Percentiles rank a stretch among this genome's conserved stretches.
These are phyloP conservation scores for Sterna hirundo DNA, from an alignment of 2,113 vertebrate genomes.

Conservation along the genomic window DNA sequence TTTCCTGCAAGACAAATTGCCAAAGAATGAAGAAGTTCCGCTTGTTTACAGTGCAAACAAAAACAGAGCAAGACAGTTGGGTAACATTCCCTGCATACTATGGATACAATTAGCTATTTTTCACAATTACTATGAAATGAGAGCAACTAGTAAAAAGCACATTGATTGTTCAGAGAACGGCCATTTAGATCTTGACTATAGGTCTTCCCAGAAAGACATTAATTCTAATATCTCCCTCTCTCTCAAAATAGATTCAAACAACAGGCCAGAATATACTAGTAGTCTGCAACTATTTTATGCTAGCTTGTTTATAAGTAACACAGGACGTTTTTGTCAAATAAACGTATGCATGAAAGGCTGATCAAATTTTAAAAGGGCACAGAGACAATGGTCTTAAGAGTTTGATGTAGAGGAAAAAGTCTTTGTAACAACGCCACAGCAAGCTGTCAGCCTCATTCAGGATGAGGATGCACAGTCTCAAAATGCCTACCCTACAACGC, in stretches of 20 bases:
- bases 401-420: neutral
- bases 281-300: neutral
- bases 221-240: neutral
- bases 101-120: neutral
- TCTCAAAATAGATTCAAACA: neutral
- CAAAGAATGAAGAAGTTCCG: neutral
- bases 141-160: neutral
- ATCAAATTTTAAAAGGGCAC: neutral
- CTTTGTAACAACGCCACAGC: neutral
- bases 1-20: neutral
- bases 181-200: neutral
- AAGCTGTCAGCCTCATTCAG: neutral
- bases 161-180: neutral
- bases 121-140: neutral
- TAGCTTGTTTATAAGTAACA: neutral
- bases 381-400: neutral
- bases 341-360: neutral
- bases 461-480: neutral
- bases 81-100: neutral
- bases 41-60: neutral
- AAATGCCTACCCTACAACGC: neutral
- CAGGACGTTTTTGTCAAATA: neutral
- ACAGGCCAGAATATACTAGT: neutral
- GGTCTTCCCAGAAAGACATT: neutral
- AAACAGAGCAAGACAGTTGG: neutral